Evolutionary conservation across 2,113 vertebrate species (phyloP), one percentile per base, ranked within the genome.

Genomic region (Pogonocichla stellata): DNA sequence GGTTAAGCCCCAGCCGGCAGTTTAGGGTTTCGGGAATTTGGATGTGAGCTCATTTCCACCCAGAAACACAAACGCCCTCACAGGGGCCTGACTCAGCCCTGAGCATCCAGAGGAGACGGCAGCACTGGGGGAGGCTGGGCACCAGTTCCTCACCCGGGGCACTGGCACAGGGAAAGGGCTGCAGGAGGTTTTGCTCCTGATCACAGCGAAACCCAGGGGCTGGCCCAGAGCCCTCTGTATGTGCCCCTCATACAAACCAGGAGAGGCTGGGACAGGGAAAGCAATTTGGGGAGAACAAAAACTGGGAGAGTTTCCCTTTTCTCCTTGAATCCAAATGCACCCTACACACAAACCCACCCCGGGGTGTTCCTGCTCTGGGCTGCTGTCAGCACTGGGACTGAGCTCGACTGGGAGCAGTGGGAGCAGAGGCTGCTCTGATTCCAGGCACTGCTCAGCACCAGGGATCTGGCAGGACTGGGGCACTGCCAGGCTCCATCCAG

Each of bases 11-110:
- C 73, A 12, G 42, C 31, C 3, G 1, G 51, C 62, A 62, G 54
- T 11, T 88, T 2, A n/a, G 42, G 43, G 45, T 28, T 92, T 91
- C 6, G 8, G 89, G 83, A 85, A 89, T 84, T 34, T 34, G 64
- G 54, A 9, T 48, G 47, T 75, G 86, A 86, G 82, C 40, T 95
- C 61, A 72, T 87, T 92, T 92, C 92, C 92, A 86, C 50, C 56
- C 73, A 78, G 80, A 89, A 86, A 91, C 77, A 67, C 48, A 33
- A 81, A 69, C 13, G 25, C 51, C 80, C 81, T 60, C 95, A 26
- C 3, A 11, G 0, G 61, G 51, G 53, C 56, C 80, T 93, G 92
- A 80, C 38, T 79, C 91, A 94, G 82, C 75, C 47, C 1, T 13
- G 38, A 90, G 88, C 66, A 58, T 2, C 65, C 66, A 9, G 40